Conservation (phyloP, 2,888 invertebrate species). For the Morpho helenor region DNA sequence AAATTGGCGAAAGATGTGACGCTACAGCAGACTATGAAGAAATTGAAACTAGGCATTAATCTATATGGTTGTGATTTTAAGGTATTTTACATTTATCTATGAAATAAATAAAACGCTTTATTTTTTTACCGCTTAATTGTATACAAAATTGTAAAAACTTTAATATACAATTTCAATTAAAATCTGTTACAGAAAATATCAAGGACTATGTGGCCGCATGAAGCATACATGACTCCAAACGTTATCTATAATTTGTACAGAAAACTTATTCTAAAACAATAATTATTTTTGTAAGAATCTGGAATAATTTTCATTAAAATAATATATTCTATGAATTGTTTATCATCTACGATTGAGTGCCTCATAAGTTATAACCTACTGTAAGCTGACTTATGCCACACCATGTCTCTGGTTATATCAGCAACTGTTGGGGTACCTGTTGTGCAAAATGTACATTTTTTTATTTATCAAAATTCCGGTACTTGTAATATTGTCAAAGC, state of each 20-base stretch:
- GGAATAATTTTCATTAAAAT: not conserved
- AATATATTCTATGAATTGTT: not conserved
- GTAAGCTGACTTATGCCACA: slow-evolving; percentile 83
- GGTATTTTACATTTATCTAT: slow-evolving; percentile 34
- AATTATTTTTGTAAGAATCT: not conserved
- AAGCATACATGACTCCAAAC: slow-evolving; percentile 58
- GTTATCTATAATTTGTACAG: slow-evolving; percentile 61
- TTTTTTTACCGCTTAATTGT: not conserved
- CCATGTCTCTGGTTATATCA: slow-evolving; percentile 83
- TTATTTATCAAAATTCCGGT: too few relatives aligned
- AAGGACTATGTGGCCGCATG: slow-evolving; percentile 55
- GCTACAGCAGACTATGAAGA: slow-evolving; percentile 53
- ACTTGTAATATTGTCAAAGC: too few relatives aligned
- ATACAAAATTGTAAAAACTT: not conserved
- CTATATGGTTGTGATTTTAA: slow-evolving; percentile 71
- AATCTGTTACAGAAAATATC: slow-evolving; percentile 64
- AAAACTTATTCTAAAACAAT: slow-evolving; percentile 57
- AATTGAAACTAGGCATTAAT: slow-evolving; percentile 65
- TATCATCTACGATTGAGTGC: not conserved
- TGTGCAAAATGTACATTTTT: not conserved
- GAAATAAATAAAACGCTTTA: not conserved
- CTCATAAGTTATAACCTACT: slow-evolving; percentile 49
- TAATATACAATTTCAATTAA: not conserved
- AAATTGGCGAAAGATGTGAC: slow-evolving; percentile 48
- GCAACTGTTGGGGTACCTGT: slow-evolving; percentile 82